Percentiles rank a stretch among this genome's conserved stretches.
Evolutionary conservation across 64 coral and sea anemone genomes (phyloP).

Genomic region (Dendronephthya gigantea): DNA sequence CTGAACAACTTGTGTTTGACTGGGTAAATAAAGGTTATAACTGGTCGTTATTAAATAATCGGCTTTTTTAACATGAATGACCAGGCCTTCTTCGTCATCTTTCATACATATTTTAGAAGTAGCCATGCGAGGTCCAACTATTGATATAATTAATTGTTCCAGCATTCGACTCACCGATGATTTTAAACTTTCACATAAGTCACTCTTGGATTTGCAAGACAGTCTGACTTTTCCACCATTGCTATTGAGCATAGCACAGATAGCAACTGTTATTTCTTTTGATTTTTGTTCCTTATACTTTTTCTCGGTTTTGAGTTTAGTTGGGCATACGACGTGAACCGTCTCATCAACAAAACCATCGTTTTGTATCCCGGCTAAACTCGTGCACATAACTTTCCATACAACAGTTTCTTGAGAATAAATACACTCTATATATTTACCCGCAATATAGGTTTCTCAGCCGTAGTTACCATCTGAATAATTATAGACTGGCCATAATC

Average conservation of each 20-base stretch:
- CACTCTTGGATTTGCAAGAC: background rate
- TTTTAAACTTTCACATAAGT: background rate
- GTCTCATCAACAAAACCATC: too few relatives aligned
- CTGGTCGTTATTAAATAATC: background rate
- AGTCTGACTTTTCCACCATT: background rate
- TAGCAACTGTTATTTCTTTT: background rate
- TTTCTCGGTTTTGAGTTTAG: background rate
- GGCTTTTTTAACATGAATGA: background rate
- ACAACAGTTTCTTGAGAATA: too few relatives aligned
- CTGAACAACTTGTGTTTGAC: background rate
- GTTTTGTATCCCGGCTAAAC: too few relatives aligned
- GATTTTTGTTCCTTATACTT: background rate
- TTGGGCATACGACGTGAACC: background rate
- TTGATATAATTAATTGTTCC: background rate
- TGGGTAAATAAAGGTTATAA: background rate
- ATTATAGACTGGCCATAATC: too few relatives aligned
- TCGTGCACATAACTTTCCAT: too few relatives aligned
- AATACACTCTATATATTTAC: too few relatives aligned
- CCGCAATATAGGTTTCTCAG: too few relatives aligned
- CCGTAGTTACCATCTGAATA: too few relatives aligned
- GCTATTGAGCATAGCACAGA: slow-evolving; percentile 7
- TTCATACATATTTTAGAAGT: background rate
- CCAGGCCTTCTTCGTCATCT: background rate
- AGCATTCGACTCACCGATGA: background rate
- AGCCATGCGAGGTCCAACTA: background rate